Percentiles rank a stretch among this genome's conserved stretches.
phyloP scores from a whole-genome alignment of 2,888 invertebrate species.

The Hydroisotoma schaefferi region DNA sequence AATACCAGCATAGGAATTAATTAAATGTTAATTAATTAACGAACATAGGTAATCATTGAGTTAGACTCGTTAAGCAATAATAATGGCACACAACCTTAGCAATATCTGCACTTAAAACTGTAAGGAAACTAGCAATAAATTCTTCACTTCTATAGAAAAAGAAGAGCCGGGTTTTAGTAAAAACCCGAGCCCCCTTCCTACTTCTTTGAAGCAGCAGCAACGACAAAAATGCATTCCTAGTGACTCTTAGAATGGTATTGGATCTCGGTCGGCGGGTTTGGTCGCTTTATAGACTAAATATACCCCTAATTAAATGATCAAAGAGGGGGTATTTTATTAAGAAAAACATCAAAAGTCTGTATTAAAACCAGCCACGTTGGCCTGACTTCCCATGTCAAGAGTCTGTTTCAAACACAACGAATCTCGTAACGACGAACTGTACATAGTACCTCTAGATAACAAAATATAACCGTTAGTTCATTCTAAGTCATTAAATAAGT shows the following conservation, averaged over 20 bases:
- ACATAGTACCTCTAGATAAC: no score
- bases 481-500: no score
- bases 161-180: not conserved
- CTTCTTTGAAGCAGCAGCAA: slow-evolving; percentile 31
- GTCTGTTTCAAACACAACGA: slow-evolving; percentile 41
- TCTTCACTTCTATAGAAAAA: not conserved
- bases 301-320: no score
- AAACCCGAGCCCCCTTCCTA: no score
- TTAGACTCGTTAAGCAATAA: not conserved
- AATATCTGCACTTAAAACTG: not conserved
- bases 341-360: no score
- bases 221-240: slow-evolving; percentile 36
- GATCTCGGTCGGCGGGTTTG: slow-evolving; percentile 8
- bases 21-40: no score
- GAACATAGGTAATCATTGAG: no score
- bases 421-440: slow-evolving; percentile 20
- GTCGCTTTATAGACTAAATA: not conserved
- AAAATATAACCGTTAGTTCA: no score
- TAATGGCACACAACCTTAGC: not conserved
- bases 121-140: not conserved
- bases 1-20: no score
- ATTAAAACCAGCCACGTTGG: not conserved
- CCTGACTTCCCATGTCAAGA: slow-evolving; percentile 28
- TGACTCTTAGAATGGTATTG: slow-evolving; percentile 35
- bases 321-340: no score